Evolutionary conservation across 2,113 vertebrate species (phyloP).

Genomic region (Picathartes gymnocephalus): DNA sequence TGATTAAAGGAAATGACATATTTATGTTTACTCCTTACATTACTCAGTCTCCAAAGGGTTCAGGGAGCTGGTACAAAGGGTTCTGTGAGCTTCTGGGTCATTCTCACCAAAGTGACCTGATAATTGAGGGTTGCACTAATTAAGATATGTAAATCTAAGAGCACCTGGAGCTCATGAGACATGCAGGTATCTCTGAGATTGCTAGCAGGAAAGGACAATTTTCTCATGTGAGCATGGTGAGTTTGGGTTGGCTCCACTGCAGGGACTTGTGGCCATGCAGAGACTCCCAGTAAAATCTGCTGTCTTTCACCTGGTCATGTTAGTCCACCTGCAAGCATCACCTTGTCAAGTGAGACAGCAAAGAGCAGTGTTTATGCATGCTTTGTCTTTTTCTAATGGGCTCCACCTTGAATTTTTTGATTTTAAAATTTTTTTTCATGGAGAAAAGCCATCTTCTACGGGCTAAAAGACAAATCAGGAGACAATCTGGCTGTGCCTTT

Average conservation of each 20-base stretch:
- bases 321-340: not conserved
- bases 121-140: not conserved
- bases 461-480: not conserved
- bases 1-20: slow-evolving; percentile 15
- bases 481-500: not conserved
- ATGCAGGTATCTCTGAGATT: not conserved
- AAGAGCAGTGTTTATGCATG: not conserved
- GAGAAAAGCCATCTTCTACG: not conserved
- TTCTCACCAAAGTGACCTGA: not conserved
- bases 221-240: fast-evolving
- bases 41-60: not conserved
- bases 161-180: not conserved
- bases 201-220: not conserved
- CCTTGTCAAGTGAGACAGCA: not conserved
- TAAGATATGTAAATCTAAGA: not conserved
- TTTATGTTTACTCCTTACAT: not conserved
- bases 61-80: not conserved
- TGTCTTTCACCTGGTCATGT: not conserved
- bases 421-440: not conserved
- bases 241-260: not conserved
- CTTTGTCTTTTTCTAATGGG: not conserved
- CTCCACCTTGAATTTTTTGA: not conserved
- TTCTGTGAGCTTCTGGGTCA: not conserved
- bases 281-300: not conserved
- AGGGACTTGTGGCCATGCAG: not conserved